A percentile compares a stretch with the other conserved stretches of the same genome.
Conservation (phyloP, 2,888 invertebrate species). For the Gandaritis pyraliata region DNA sequence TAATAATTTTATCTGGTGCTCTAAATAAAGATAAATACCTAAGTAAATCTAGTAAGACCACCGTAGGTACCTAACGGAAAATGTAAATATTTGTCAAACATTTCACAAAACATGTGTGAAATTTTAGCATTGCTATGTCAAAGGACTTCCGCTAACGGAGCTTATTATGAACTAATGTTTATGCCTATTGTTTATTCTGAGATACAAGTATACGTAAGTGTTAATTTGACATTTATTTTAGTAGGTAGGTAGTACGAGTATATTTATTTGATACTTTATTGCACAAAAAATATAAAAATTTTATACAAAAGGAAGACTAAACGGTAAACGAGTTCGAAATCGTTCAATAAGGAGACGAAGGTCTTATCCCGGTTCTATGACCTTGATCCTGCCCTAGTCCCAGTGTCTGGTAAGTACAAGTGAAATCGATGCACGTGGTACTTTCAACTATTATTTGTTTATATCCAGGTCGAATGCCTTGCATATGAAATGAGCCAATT, state of each 20-base stretch:
- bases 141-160: constrained; percentile 15
- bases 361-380: constrained; percentile 39
- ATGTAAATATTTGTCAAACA: constrained; percentile 2
- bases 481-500: constrained; percentile 66
- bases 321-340: not conserved
- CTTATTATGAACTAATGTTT: constrained; percentile 1
- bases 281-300: no score
- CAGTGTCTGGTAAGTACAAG: constrained; percentile 52
- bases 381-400: constrained; percentile 47
- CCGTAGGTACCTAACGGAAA: not conserved
- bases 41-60: no score
- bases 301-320: no score
- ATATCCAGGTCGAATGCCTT: constrained; percentile 55
- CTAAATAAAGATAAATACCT: no score
- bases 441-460: constrained; percentile 46
- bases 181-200: no score
- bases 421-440: constrained; percentile 34
- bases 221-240: no score
- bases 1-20: no score
- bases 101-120: constrained; percentile 2
- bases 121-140: constrained; percentile 6
- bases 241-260: not conserved
- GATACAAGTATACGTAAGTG: no score
- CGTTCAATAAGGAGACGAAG: not conserved
- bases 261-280: no score